These are phyloP conservation scores for Tapirus terrestris DNA, from an alignment of 2,113 vertebrate species.

Conservation along the genomic window DNA sequence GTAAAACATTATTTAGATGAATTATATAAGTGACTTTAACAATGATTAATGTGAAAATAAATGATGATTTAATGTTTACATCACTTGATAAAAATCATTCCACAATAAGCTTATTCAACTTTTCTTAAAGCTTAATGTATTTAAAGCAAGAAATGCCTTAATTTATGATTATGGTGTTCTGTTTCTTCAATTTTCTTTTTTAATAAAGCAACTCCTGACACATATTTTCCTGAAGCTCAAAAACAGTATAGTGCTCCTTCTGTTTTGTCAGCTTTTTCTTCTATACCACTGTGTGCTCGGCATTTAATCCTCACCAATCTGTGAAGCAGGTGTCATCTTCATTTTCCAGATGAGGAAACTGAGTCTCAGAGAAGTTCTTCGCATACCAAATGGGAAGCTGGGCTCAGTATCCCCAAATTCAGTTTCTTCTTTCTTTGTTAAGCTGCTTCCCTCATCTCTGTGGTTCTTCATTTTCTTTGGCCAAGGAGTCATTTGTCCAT, in stretches of 20 bases:
- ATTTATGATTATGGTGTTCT: background rate
- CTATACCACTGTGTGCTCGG: background rate
- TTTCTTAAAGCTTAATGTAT: background rate
- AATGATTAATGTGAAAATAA: background rate
- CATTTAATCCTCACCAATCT: background rate
- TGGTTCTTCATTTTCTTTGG: background rate
- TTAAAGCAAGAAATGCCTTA: background rate
- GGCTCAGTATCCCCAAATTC: background rate
- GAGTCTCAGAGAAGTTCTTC: background rate
- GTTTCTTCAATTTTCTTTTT: background rate
- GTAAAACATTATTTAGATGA: slow-evolving; percentile 23
- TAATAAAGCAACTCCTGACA: background rate
- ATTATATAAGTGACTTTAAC: background rate
- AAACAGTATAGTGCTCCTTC: background rate
- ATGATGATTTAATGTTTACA: background rate
- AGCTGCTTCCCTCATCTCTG: background rate
- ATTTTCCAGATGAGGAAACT: background rate
- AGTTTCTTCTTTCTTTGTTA: background rate
- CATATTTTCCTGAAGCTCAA: background rate
- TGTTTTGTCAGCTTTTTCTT: background rate
- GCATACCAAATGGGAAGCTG: background rate
- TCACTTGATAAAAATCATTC: background rate
- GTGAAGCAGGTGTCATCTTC: background rate
- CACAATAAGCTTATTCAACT: background rate
- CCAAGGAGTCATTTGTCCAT: background rate